These are phyloP conservation scores for Cerastis rubricosa DNA, from an alignment of 2,888 invertebrate genomes.

Conservation along the genomic window DNA sequence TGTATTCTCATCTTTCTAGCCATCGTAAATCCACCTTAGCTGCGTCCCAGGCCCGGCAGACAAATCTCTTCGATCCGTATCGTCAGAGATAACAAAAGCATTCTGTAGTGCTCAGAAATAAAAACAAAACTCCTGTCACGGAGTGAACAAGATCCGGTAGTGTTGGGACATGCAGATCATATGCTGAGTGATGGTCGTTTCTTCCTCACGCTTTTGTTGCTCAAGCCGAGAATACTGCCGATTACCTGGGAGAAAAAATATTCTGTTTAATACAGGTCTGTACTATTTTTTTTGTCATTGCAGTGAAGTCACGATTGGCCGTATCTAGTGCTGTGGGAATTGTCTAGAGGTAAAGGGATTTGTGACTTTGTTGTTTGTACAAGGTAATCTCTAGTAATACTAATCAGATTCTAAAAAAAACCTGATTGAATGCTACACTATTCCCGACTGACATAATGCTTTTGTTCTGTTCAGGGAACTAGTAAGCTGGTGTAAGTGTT, in stretches of 20 bases:
- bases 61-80: constrained; percentile 76
- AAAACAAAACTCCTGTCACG: constrained; percentile 85
- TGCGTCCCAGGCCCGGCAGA: constrained; percentile 70
- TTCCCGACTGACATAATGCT: too few relatives aligned
- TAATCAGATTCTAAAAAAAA: background rate
- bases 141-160: constrained; percentile 81
- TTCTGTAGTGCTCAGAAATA: constrained; percentile 80
- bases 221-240: constrained; percentile 94
- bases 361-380: background rate
- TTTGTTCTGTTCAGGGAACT: background rate
- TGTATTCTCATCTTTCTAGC: constrained; percentile 66
- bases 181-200: constrained; percentile 95
- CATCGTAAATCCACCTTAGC: constrained; percentile 70
- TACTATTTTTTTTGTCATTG: background rate
- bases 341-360: background rate
- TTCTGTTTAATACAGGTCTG: background rate
- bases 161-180: constrained; percentile 84
- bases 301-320: constrained; percentile 7
- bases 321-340: background rate
- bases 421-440: background rate
- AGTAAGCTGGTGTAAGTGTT: background rate
- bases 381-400: background rate
- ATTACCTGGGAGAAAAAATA: constrained; percentile 87
- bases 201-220: constrained; percentile 94
- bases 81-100: constrained; percentile 77